Base-by-base conservation (phyloP, 2,888 invertebrate species). In the Galeopsomyia nigrocyanea region DNA sequence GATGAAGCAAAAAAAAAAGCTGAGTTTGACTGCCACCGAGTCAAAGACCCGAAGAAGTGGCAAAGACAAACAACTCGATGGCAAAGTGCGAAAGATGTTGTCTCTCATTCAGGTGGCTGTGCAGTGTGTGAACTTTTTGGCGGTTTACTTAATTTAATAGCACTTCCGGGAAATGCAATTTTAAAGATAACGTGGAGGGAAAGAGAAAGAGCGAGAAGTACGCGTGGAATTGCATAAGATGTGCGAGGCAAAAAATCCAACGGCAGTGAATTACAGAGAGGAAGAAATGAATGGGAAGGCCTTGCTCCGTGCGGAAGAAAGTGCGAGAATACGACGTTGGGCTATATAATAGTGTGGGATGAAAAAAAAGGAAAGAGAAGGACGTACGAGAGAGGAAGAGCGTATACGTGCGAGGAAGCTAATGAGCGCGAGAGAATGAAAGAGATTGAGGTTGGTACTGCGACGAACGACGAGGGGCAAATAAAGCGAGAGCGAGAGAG, bases 121-220 rank as follows among this genome's bases (percentile, higher is more conserved):
- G 39, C 5, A 2, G 16, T 50, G 58, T 26, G 66, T 5, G 26
- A 31, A 58, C 58, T 70, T 74, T 74, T 70, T 63, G 63, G 58
- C 56, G 80, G 81, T 80, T 80, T 80, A 79, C 79, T 82, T 81
- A 82, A 82, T 84, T 83, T 80, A 83, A 83, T 83, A 81, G 82
- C 79, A 78, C 78, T 78, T 67, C 79, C 79, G 73, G 77, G 79
- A 77, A 81, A 81, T 78, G 80, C 80, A 81, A 82, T 84, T 84
- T 82, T 80, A 80, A 80, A 81, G 80, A 83, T 83, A 82, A 82
- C 81, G 51, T 73, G 73, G 68, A 21, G 5, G 19, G 56, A 56
- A 39, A 31, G 57, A 21, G 39, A 6, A 31, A 31, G 31, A 31
- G 31, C n/a, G n/a, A 47, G 47, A 31, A 31, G 66, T 21, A 46